Evolutionary conservation across 2,113 vertebrate genomes (phyloP), one percentile per base, ranked within the genome.

Genomic region (Ceyx margarethae): DNA sequence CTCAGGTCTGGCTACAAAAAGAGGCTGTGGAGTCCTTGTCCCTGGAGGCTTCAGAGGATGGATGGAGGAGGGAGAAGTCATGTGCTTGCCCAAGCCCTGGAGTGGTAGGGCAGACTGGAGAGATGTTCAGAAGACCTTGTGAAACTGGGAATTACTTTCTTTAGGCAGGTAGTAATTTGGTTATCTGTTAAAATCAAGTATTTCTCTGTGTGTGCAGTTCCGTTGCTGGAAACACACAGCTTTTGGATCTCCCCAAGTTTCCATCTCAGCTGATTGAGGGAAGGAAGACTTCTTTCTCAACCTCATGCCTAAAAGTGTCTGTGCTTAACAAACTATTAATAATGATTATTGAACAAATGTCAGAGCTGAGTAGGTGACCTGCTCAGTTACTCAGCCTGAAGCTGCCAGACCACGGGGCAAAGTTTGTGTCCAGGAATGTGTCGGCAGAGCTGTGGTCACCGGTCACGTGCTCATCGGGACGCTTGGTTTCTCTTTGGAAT

Each of bases 381-480:
- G 48, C 28, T 87, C 19, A 22, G 11, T 45, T 86, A 31, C 67
- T 79, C 23, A 79, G 46, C 37, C 40, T 65, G 33, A 62, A 50
- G 29, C 42, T 4, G 9, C 35, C 2, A 0, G 50, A 48, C 62
- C 7, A 21, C 0, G 2, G 37, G 60, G 33, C 58, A 66, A 54
- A 79, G 17, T 65, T 73, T 60, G 22, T 62, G 15, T 6, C 28
- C 13, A 56, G 75, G 64, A 91, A 48, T 35, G 67, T 85, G 42
- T 85, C 84, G 87, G 62, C 81, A 91, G 83, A 93, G 42, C 33
- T 62, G 29, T 71, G 50, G 72, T 82, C 77, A 53, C 74, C 58
- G 89, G 82, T 81, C 53, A 61, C 5, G 3, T 89, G 58, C 58
- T 85, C 2, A 0, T 19, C 89, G 60, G 73, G 54, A 87, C 1